These are phyloP conservation scores for Loripinus fragilis DNA, from an alignment of 2,888 invertebrate species.

Conservation along the genomic window DNA sequence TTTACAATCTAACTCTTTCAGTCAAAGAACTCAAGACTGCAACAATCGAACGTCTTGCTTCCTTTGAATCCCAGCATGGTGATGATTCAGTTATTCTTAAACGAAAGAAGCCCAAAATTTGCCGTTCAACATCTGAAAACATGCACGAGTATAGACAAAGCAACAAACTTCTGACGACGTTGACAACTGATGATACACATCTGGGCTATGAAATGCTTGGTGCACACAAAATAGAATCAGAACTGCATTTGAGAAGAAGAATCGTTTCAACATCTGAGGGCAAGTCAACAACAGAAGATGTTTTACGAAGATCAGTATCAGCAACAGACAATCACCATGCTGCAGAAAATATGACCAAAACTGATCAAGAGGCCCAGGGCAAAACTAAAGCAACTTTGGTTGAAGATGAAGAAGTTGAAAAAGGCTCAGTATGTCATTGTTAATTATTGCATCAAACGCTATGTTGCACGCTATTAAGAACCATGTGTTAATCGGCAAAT, in stretches of 20 bases:
- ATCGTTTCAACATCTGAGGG: neutral
- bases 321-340: neutral
- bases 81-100: neutral
- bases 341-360: neutral
- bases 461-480: no score
- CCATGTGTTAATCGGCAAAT: no score
- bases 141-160: neutral
- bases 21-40: neutral
- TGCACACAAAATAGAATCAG: neutral
- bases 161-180: neutral
- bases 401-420: conserved; percentile 6
- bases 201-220: neutral
- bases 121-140: conserved; percentile 2
- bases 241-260: neutral
- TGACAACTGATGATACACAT: neutral
- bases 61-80: neutral
- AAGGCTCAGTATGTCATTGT: conserved; percentile 2
- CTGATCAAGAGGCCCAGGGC: neutral
- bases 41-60: neutral
- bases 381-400: neutral
- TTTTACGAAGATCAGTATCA: neutral
- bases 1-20: neutral
- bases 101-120: neutral
- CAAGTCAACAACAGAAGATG: neutral
- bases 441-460: no score